A percentile compares a stretch with the other conserved stretches of the same genome.
phyloP scores from a whole-genome alignment of 2,888 invertebrate genomes.

The Macrosoma leucophasiata region DNA sequence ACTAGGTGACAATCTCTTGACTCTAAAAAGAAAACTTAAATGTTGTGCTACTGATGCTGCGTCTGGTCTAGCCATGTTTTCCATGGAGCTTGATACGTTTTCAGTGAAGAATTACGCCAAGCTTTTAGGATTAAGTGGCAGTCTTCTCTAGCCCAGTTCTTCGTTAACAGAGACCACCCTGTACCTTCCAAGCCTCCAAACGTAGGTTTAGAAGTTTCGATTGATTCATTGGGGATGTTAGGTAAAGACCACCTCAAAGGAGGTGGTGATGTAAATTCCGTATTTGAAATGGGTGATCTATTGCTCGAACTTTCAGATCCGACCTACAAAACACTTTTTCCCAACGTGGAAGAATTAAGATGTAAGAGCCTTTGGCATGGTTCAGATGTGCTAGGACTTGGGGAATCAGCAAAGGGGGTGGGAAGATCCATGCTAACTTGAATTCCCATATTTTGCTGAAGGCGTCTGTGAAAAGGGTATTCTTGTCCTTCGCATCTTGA shows the following conservation, averaged over 20 bases:
- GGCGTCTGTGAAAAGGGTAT: conserved; percentile 16
- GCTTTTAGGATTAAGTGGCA: conserved; percentile 8
- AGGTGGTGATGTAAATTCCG: conserved; percentile 16
- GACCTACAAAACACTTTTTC: conserved; percentile 21
- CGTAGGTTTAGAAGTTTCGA: conserved; percentile 10
- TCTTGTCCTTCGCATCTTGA: conserved; percentile 12
- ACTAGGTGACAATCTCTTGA: too few relatives aligned
- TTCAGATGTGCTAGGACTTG: conserved; percentile 22
- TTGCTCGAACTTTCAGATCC: conserved; percentile 17
- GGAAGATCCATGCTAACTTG: conserved; percentile 23
- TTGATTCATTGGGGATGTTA: conserved; percentile 6
- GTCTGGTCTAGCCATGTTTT: too few relatives aligned
- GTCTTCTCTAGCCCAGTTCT: conserved; percentile 12
- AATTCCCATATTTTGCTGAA: conserved; percentile 23
- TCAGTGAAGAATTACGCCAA: conserved; percentile 22
- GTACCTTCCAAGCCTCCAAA: conserved; percentile 25
- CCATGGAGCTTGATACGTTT: conserved; percentile 23
- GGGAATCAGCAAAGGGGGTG: conserved; percentile 26
- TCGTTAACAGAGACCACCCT: conserved; percentile 20
- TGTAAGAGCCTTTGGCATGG: conserved; percentile 15
- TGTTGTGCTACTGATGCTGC: too few relatives aligned
- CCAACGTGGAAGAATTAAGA: conserved; percentile 22
- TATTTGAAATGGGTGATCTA: conserved; percentile 14
- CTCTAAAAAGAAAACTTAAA: too few relatives aligned
- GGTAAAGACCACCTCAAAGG: too few relatives aligned